Evolutionary conservation across 2,113 vertebrate species (phyloP), one percentile per base, ranked within the genome.

Genomic region (Sebastes schlegelii): DNA sequence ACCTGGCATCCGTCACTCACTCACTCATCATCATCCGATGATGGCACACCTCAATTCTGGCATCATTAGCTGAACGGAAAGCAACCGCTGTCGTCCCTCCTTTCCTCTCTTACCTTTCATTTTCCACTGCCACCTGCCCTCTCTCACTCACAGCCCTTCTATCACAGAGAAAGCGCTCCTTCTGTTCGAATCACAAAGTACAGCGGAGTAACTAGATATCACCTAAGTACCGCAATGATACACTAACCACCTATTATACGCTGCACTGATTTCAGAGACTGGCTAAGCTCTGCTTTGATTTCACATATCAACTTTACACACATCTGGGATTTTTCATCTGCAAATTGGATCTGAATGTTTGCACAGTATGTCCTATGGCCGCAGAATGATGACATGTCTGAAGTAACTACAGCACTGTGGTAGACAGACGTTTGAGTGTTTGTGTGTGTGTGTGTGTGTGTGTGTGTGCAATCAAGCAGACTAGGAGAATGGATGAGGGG

Each of bases 81-180:
- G 40, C 55, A 69, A 4, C 57, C 55, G 57, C 52, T 51, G 17
- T 66, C 55, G 43, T 79, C 73, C 52, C 34, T 77, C 69, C 63
- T 63, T 70, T 72, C 68, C 77, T 61, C 34, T 73, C 16, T 16
- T 43, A 65, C 60, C n/a, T 76, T 70, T 46, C 2, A 67, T 78
- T 89, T 83, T 75, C 64, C 79, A 40, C 46, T 48, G 48, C 66
- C 61, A 83, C 52, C 46, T 82, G 74, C 13, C 57, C 49, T 54
- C 75, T 68, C 54, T 77, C 74, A 61, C n/a, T 52, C 34, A 45
- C 57, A 63, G 10, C 51, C 82, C 21, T 43, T 73, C 40, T 64
- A 61, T 79, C 74, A 55, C 60, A 63, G 46, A 26, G 26, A 26
- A 26, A 26, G 26, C 26, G 26, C 26, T 26, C 26, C 26, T 26